Evolutionary conservation across 1,140 invertebrate genomes (phyloP).

Genomic region (Carcinoscorpius rotundicauda): DNA sequence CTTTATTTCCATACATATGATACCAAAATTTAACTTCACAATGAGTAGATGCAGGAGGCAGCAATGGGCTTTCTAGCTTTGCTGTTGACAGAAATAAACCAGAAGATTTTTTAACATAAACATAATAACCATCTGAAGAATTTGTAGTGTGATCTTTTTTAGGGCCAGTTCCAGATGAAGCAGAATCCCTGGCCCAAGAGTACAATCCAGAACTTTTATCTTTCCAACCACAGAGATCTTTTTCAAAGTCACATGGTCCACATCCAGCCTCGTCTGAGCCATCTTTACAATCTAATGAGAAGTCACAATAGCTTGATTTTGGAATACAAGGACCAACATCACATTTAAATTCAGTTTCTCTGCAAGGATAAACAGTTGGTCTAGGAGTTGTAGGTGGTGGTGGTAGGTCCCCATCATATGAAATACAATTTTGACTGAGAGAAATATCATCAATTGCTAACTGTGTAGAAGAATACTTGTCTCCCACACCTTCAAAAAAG

Average conservation of each 20-base stretch:
- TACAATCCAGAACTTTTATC: constrained; percentile 9
- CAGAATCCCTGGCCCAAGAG: constrained; percentile 1
- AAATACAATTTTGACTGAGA: constrained; percentile 9
- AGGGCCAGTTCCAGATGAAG: not conserved
- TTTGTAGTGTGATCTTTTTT: not conserved
- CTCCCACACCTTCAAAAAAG: constrained; percentile 17
- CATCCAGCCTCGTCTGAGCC: constrained; percentile 17
- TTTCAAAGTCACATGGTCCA: constrained; percentile 14
- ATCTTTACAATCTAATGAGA: constrained; percentile 14
- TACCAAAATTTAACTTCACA: constrained; percentile 19
- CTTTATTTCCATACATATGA: constrained; percentile 5
- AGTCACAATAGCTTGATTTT: constrained; percentile 14
- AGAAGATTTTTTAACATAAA: constrained; percentile 4
- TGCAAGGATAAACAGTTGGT: constrained; percentile 12
- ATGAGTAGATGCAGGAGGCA: constrained; percentile 14
- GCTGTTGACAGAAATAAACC: not conserved
- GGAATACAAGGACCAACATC: constrained; percentile 12
- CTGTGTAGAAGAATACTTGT: not conserved
- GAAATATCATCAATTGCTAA: constrained; percentile 19
- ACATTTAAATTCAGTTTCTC: constrained; percentile 12
- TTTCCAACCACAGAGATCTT: constrained; percentile 14
- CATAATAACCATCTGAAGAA: constrained; percentile 6
- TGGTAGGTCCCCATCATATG: constrained; percentile 6
- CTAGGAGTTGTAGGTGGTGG: constrained; percentile 10
- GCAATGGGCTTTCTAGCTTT: constrained; percentile 7